Conservation (phyloP, 1,140 invertebrate species). For the Halesus radiatus region DNA sequence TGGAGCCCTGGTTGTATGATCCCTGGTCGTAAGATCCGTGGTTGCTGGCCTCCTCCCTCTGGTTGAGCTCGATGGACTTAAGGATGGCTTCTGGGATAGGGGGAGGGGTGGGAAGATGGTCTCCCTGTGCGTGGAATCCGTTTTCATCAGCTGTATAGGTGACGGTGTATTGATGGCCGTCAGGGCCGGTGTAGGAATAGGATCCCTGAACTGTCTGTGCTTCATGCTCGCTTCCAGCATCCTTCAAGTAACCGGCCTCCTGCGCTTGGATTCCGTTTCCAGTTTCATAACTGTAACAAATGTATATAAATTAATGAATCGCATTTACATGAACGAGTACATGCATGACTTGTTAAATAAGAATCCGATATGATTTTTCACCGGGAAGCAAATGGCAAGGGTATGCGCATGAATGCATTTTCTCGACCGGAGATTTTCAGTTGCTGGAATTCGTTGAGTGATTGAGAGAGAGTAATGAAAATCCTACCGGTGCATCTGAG, state of each 20-base stretch:
- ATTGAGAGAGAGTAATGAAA: no score
- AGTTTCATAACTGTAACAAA: slow-evolving; percentile 64
- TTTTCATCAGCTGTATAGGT: slow-evolving; percentile 86
- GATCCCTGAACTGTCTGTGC: slow-evolving; percentile 75
- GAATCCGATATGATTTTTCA: no score
- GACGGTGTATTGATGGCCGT: slow-evolving; percentile 78
- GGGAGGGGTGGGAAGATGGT: slow-evolving; percentile 83
- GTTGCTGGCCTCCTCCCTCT: slow-evolving; percentile 34
- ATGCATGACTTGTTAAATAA: no score
- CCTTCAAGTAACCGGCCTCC: slow-evolving; percentile 58
- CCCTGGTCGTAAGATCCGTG: no score
- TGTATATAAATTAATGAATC: no score
- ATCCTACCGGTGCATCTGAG: no score
- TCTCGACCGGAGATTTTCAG: no score
- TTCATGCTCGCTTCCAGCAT: no score
- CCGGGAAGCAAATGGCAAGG: no score
- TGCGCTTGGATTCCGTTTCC: slow-evolving; percentile 65
- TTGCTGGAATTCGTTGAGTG: no score
- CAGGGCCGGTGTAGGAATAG: slow-evolving; percentile 82
- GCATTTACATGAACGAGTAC: no score
- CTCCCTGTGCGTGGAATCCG: slow-evolving; percentile 81
- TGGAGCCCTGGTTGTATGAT: slow-evolving; percentile 40
- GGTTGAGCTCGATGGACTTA: slow-evolving; percentile 62
- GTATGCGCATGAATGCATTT: no score
- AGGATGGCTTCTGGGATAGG: slow-evolving; percentile 75